phyloP scores from a whole-genome alignment of 2,888 invertebrate species.

The Polia nebulosa region DNA sequence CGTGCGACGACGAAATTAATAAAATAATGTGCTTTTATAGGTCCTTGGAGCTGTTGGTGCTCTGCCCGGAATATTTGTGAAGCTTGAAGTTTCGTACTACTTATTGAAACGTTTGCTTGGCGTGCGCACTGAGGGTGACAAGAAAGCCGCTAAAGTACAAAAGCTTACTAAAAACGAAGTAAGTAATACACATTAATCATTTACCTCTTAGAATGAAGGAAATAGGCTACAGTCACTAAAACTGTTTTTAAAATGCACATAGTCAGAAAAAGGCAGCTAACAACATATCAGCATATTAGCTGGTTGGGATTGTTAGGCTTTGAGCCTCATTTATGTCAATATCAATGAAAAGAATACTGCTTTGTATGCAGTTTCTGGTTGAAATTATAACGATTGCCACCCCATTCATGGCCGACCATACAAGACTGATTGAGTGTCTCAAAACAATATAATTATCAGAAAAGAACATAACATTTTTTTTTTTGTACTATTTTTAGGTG shows the following conservation, averaged over 20 bases:
- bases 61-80: constrained; percentile 99
- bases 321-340: too few relatives aligned
- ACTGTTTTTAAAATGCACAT: too few relatives aligned
- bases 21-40: constrained; percentile 67
- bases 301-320: background rate
- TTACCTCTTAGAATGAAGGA: background rate
- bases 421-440: background rate
- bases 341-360: background rate
- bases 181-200: constrained; percentile 18
- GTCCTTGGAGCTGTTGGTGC: constrained; percentile 99
- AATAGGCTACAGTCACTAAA: too few relatives aligned
- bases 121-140: constrained; percentile 99
- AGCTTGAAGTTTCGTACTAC: constrained; percentile 99
- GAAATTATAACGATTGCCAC: background rate
- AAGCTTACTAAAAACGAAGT: constrained; percentile 97
- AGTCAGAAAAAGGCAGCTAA: background rate
- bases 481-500: constrained; percentile 87
- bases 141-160: constrained; percentile 99
- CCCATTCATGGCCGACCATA: background rate
- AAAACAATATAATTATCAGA: too few relatives aligned
- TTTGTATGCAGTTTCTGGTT: background rate
- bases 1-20: constrained; percentile 31
- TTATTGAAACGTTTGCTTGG: constrained; percentile 98
- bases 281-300: background rate
- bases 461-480: background rate